Evolutionary conservation across 2,113 vertebrate genomes (phyloP).

Genomic region (Eleginops maclovinus): DNA sequence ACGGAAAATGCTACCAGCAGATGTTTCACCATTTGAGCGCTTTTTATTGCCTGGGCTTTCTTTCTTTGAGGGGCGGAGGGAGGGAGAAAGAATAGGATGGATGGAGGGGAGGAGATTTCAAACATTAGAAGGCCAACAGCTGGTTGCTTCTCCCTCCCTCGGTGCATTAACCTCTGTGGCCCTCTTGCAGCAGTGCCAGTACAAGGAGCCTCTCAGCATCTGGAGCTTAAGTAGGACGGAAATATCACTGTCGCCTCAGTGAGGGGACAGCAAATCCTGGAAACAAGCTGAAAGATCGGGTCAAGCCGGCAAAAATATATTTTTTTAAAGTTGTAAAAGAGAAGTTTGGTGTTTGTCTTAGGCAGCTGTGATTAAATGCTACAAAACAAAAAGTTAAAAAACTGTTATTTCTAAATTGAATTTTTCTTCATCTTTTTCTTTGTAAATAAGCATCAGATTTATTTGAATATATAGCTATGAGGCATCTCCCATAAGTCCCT

Average conservation of each 20-base stretch:
- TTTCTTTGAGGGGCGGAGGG: constrained; percentile 60
- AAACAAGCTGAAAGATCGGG: constrained; percentile 56
- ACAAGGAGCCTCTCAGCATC: constrained; percentile 83
- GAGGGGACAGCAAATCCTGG: constrained; percentile 66
- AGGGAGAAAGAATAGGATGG: constrained; percentile 50
- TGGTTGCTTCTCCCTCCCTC: constrained; percentile 78
- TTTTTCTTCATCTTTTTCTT: not conserved
- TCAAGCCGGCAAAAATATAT: constrained; percentile 43
- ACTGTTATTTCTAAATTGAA: not conserved
- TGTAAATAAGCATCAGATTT: not conserved
- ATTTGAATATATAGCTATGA: not conserved
- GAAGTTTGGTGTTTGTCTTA: constrained; percentile 30
- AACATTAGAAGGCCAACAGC: constrained; percentile 83
- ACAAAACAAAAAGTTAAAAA: not conserved
- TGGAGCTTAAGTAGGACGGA: constrained; percentile 78
- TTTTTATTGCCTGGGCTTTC: constrained; percentile 67
- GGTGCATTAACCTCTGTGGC: constrained; percentile 83
- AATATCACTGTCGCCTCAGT: constrained; percentile 61
- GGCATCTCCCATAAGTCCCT: not conserved
- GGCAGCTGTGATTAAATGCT: not conserved
- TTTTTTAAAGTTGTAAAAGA: constrained; percentile 18
- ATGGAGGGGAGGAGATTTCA: constrained; percentile 67
- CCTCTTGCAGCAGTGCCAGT: constrained; percentile 73
- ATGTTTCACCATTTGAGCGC: constrained; percentile 76
- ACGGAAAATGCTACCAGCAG: constrained; percentile 75